A percentile compares a stretch with the other conserved stretches of the same genome.
Evolutionary conservation across 2,113 vertebrate species (phyloP).

Genomic region (Thomomys bottae): DNA sequence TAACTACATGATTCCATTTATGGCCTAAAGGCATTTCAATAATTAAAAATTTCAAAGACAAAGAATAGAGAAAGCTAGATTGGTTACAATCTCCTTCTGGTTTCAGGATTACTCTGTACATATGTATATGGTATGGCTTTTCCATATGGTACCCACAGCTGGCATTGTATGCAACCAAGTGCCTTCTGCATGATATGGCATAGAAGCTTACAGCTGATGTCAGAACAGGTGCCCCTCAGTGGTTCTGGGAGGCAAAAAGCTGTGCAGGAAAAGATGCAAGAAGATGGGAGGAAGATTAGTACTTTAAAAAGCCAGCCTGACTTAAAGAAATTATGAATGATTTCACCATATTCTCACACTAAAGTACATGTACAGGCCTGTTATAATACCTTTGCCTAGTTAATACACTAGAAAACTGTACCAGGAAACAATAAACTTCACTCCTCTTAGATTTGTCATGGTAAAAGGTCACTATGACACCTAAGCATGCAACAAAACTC

Average conservation of each 20-base stretch:
- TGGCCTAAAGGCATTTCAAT: constrained; percentile 61
- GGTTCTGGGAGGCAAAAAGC: not conserved
- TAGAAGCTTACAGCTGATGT: not conserved
- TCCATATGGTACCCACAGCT: constrained; percentile 69
- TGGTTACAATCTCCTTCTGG: constrained; percentile 51
- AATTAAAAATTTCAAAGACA: constrained; percentile 65
- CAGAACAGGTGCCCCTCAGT: not conserved
- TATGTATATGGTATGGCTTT: constrained; percentile 33
- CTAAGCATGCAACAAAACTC: not conserved
- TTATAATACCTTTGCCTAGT: not conserved
- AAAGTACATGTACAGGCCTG: not conserved
- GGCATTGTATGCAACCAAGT: not conserved
- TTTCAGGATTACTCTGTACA: constrained; percentile 52
- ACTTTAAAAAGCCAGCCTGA: not conserved
- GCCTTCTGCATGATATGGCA: constrained; percentile 14
- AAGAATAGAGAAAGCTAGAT: constrained; percentile 52
- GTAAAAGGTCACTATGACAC: not conserved
- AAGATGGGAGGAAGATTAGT: not conserved
- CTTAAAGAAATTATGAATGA: not conserved
- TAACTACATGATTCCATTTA: constrained; percentile 61
- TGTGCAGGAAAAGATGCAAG: not conserved
- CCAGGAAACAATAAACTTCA: not conserved
- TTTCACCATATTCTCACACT: not conserved
- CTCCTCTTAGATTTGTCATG: not conserved
- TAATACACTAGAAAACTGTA: not conserved